phyloP scores from a whole-genome alignment of 2,113 vertebrate species.

The Dipodomys merriami region DNA sequence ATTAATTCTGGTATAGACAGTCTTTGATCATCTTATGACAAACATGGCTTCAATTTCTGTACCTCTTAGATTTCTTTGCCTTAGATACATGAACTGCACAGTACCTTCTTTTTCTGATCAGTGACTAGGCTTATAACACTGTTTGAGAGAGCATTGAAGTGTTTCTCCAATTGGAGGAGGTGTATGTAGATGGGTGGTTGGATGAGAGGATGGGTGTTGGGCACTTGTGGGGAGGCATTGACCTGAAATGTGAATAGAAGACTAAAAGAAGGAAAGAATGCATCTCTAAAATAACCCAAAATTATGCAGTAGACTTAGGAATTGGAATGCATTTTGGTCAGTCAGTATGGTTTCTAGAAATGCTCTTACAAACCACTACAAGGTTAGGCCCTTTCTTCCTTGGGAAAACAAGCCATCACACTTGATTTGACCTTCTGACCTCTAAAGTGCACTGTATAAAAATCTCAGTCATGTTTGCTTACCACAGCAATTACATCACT shows the following conservation, averaged over 20 bases:
- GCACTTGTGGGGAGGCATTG: neutral
- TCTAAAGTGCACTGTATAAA: conserved; percentile 32
- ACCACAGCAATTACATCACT: conserved; percentile 13
- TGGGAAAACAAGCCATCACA: neutral
- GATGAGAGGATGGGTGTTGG: too few relatives aligned
- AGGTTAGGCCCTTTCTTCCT: neutral
- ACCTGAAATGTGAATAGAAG: neutral
- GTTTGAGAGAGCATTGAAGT: neutral
- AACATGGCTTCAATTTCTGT: neutral
- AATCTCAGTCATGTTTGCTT: neutral
- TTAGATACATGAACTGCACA: neutral
- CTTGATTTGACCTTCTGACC: conserved; percentile 59
- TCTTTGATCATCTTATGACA: neutral
- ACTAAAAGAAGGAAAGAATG: neutral
- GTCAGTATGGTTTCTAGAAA: neutral
- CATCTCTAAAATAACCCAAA: neutral
- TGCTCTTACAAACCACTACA: neutral
- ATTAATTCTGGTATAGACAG: neutral
- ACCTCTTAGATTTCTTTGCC: neutral
- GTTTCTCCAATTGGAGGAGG: neutral
- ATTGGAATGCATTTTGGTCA: neutral
- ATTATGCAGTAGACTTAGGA: neutral
- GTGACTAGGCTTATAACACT: neutral
- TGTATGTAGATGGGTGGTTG: too few relatives aligned
- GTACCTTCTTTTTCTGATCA: neutral